These are phyloP conservation scores for Meriones psammophilus DNA, from an alignment of 2,797 vertebrate species.

Conservation along the genomic window DNA sequence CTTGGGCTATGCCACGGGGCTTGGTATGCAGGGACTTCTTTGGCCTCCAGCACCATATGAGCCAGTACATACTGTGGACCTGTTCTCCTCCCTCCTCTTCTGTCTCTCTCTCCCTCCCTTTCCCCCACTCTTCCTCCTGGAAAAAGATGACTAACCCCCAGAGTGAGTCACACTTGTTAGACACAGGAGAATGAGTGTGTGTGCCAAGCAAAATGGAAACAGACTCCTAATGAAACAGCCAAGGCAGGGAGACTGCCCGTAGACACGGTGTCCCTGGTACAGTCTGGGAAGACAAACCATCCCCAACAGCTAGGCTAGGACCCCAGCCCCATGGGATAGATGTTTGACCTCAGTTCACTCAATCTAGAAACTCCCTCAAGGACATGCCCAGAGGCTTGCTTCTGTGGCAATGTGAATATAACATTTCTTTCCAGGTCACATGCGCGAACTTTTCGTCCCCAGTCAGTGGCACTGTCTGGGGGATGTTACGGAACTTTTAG, in stretches of 20 bases:
- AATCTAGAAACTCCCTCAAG: not conserved
- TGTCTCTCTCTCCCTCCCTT: fast-evolving
- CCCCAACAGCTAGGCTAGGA: not conserved
- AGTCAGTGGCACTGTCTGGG: not conserved
- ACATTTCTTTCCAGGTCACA: not conserved
- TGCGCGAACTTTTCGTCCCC: not conserved
- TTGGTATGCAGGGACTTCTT: not conserved
- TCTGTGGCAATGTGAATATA: not conserved
- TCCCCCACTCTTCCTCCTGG: not conserved
- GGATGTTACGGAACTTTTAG: not conserved
- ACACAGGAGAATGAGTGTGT: fast-evolving
- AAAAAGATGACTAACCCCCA: not conserved
- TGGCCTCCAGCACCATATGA: not conserved
- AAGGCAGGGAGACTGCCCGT: not conserved
- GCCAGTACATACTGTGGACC: not conserved
- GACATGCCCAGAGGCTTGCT: not conserved
- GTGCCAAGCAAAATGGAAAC: not conserved
- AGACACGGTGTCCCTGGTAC: not conserved
- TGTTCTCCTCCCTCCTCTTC: not conserved
- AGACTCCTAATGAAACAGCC: fast-evolving
- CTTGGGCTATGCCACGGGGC: not conserved
- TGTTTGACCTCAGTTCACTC: not conserved
- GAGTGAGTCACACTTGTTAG: not conserved
- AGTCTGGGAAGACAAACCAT: not conserved
- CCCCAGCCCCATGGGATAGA: not conserved